phyloP scores from a whole-genome alignment of 92 coral and sea anemone species.

The Meandrina meandrites region DNA sequence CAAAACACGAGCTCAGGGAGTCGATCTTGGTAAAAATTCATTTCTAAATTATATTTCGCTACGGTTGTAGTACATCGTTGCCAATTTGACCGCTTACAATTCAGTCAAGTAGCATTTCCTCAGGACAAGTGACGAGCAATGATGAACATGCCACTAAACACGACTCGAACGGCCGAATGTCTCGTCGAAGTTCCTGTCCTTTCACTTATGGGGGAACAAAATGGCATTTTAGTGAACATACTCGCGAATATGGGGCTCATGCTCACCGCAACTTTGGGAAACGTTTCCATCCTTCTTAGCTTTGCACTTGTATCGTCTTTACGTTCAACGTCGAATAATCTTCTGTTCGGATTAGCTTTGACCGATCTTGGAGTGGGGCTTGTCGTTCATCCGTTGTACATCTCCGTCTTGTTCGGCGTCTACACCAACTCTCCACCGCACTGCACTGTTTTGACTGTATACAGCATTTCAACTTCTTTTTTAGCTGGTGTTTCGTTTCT shows the following conservation, averaged over 20 bases:
- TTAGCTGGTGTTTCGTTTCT: constrained; percentile 18
- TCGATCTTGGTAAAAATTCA: too few species aligned
- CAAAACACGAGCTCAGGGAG: not conserved
- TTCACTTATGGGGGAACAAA: not conserved
- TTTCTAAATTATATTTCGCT: too few species aligned
- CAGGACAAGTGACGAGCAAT: not conserved
- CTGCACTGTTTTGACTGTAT: not conserved
- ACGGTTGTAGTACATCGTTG: too few species aligned
- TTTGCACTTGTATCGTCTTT: not conserved
- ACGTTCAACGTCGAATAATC: constrained; percentile 15
- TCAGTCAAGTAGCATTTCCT: not conserved
- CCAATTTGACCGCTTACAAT: too few species aligned
- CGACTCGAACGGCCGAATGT: not conserved
- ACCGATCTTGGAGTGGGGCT: constrained; percentile 39
- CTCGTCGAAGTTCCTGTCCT: constrained; percentile 15
- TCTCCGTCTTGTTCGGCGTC: constrained; percentile 6
- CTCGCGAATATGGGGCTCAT: not conserved
- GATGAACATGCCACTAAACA: not conserved
- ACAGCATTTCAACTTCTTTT: constrained; percentile 3
- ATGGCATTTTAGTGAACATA: not conserved
- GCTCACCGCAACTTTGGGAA: constrained; percentile 20
- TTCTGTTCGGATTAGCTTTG: constrained; percentile 25
- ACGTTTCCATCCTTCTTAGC: constrained; percentile 29
- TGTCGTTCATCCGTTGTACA: constrained; percentile 32
- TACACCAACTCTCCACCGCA: constrained; percentile 8